Conservation (phyloP, 2,888 invertebrate species). For the Drosophila kambysellisi region DNA sequence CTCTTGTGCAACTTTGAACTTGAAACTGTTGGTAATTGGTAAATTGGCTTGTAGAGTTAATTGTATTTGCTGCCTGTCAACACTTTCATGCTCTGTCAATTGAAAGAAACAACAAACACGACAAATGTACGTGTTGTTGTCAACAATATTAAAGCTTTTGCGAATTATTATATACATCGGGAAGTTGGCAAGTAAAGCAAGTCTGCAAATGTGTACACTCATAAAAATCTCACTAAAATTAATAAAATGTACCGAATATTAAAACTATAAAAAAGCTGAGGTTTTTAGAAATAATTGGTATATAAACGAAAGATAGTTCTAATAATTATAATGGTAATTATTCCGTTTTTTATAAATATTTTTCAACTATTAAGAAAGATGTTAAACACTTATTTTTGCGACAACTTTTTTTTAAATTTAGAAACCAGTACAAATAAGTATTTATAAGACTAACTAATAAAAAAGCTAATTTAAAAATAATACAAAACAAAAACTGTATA, state of each 20-base stretch:
- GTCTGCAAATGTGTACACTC: constrained; percentile 14
- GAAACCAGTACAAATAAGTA: neutral
- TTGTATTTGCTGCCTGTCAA: constrained; percentile 48
- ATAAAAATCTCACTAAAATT: neutral
- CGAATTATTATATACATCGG: constrained; percentile 41
- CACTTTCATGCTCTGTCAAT: constrained; percentile 76
- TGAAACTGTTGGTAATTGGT: constrained; percentile 51
- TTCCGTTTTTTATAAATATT: neutral
- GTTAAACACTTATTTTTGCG: no score
- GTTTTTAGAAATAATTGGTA: neutral
- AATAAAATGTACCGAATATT: neutral
- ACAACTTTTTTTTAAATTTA: neutral
- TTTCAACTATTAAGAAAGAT: no score
- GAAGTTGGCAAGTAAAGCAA: constrained; percentile 32
- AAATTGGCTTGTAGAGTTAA: constrained; percentile 36
- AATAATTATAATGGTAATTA: neutral
- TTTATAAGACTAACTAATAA: neutral
- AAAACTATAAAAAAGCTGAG: neutral
- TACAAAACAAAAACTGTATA: neutral
- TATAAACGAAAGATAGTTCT: neutral
- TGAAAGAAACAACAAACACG: constrained; percentile 35
- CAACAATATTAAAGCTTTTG: constrained; percentile 55
- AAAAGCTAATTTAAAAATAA: neutral
- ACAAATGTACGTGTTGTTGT: constrained; percentile 37
- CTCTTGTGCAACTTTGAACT: constrained; percentile 58